A percentile compares a stretch with the other conserved stretches of the same genome.
These are phyloP conservation scores for Helogale parvula DNA, from an alignment of 2,113 vertebrate species.

Conservation along the genomic window DNA sequence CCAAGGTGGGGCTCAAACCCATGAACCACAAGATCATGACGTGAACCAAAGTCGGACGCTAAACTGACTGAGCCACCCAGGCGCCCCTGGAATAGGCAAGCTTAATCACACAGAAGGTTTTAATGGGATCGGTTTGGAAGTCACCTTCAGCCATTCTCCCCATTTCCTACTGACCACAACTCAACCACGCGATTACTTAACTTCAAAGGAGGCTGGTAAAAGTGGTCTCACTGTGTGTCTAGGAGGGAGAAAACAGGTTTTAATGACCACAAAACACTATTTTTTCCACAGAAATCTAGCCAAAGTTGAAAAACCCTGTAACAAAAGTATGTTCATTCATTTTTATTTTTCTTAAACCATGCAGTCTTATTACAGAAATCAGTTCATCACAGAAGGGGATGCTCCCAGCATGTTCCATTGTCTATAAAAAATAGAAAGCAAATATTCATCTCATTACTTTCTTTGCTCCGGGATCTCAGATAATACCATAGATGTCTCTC, in stretches of 20 bases:
- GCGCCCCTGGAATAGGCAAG: neutral
- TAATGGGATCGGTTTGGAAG: neutral
- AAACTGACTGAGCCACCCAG: too few relatives aligned
- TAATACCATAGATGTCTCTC: neutral
- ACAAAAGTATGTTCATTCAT: neutral
- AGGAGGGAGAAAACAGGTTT: neutral
- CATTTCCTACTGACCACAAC: neutral
- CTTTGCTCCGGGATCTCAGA: neutral
- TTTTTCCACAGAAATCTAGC: neutral
- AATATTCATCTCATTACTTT: neutral
- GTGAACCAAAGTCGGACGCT: too few relatives aligned
- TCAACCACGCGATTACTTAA: neutral
- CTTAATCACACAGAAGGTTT: neutral
- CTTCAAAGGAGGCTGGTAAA: neutral
- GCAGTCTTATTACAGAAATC: neutral
- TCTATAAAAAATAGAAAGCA: constrained; percentile 26
- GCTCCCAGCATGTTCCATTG: neutral
- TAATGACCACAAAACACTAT: neutral
- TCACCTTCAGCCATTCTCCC: neutral
- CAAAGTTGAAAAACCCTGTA: neutral
- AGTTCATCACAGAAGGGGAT: neutral
- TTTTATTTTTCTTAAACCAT: constrained; percentile 27
- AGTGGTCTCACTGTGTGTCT: neutral
- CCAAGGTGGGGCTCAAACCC: too few relatives aligned
- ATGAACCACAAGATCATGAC: too few relatives aligned